A percentile compares a stretch with the other conserved stretches of the same genome.
phyloP scores from a whole-genome alignment of 2,888 invertebrate genomes.

The Leucophora obtusa region DNA sequence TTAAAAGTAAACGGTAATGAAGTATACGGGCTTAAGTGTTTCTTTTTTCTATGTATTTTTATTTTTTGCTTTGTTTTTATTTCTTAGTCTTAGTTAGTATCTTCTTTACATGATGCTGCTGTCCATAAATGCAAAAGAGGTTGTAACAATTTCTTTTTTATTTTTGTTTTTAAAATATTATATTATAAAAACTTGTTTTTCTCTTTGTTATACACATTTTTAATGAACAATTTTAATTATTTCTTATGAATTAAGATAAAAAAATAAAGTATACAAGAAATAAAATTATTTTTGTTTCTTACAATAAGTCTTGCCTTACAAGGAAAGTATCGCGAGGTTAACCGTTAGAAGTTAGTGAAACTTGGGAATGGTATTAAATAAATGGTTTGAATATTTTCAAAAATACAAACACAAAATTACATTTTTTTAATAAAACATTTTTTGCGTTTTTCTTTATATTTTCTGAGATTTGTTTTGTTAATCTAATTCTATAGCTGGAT shows the following conservation, averaged over 20 bases:
- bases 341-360: no score
- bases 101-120: slow-evolving; percentile 15
- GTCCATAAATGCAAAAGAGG: slow-evolving; percentile 4
- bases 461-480: no score
- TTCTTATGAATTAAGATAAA: slow-evolving; percentile 31
- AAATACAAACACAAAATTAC: no score
- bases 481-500: no score
- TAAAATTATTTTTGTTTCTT: not conserved
- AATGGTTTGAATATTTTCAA: no score
- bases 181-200: slow-evolving; percentile 32
- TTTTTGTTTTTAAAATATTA: slow-evolving; percentile 16
- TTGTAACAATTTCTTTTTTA: slow-evolving; percentile 8
- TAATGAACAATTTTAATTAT: slow-evolving; percentile 61
- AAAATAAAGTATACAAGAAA: slow-evolving; percentile 1
- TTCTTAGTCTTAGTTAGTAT: not conserved
- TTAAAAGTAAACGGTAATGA: slow-evolving; percentile 58
- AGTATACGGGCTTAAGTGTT: slow-evolving; percentile 32
- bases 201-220: slow-evolving; percentile 23
- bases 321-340: no score
- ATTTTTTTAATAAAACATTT: no score
- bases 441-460: no score
- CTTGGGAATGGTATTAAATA: no score
- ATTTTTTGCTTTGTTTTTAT: slow-evolving; percentile 11
- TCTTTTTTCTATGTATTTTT: slow-evolving; percentile 19
- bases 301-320: not conserved